Base-by-base conservation (phyloP, 2,888 invertebrate genomes). In the Acrobasis suavella region DNA sequence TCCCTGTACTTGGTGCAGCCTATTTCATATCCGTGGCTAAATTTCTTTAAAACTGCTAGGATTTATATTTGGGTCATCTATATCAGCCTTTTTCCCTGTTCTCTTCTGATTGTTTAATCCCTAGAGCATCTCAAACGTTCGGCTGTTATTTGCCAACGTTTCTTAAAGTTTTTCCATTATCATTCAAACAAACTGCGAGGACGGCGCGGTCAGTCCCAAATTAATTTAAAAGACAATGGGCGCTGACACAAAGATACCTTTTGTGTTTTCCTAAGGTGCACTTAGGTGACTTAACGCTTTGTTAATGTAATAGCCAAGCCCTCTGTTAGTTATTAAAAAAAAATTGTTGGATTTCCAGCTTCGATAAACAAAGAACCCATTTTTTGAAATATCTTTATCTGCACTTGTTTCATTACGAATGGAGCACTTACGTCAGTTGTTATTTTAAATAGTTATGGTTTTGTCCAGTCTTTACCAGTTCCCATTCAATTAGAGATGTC, bases 221-320 rank as follows among this genome's bases (percentile, higher is more conserved):
- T 46, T 46, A 46, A 46, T 46, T 46, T 46, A 46, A n/a, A n/a
- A 46, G 46, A 46, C 46, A 46, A 46, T 46, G 10, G 46, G 46
- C 46, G 12, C 46, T n/a, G 14, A 46, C 46, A 46, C 46, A 46
- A 46, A 46, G 46, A 46, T 46, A 3, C 46, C 46, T 46, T n/a
- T 46, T 46, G 46, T 46, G n/a, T 46, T 46, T 7, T 6, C 2
- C n/a, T 22, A 22, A 22, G 22, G 46, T n/a, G n/a, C 1, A 46
- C 46, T 32, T 32, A 32, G n/a, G 46, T 46, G 46, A 46, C 46
- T 46, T 14, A 46, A 46, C 46, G 10, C 46, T 46, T 46, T 46
- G 2, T 46, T 46, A 46, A 46, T 46, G 46, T 46, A n/a, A 14
- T 46, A 10, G 14, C n/a, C 14, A n/a, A 10, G 10, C 46, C n/a